These are phyloP conservation scores for Fukomys damarensis DNA, from an alignment of 2,113 vertebrate species.

Conservation along the genomic window DNA sequence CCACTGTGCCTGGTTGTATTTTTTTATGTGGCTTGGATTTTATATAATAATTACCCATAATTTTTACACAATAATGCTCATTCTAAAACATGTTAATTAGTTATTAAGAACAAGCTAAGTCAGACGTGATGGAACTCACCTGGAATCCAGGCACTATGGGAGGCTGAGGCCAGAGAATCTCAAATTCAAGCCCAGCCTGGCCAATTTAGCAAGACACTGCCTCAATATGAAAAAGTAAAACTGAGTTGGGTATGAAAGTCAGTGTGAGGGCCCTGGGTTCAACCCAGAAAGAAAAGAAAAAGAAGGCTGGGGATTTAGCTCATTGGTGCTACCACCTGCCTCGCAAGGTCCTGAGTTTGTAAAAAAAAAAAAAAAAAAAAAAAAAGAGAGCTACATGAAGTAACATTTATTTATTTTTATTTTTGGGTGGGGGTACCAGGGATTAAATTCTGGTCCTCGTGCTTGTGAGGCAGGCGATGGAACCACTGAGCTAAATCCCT, in stretches of 20 bases:
- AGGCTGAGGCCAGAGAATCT: not conserved
- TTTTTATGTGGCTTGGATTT: slow-evolving; percentile 15
- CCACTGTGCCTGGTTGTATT: not conserved
- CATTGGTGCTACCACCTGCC: too few species aligned
- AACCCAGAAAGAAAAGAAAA: not conserved
- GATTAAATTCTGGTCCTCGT: too few species aligned
- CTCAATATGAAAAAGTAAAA: not conserved
- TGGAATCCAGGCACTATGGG: not conserved
- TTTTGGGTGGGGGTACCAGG: too few species aligned
- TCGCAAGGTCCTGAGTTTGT: too few species aligned
- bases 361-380: too few species aligned
- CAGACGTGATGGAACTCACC: not conserved
- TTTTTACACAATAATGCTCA: not conserved
- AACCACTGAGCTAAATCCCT: slow-evolving; percentile 38
- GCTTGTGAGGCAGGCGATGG: too few species aligned
- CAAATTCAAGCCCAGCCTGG: not conserved
- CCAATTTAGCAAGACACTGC: not conserved
- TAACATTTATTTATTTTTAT: not conserved
- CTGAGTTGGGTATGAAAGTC: not conserved
- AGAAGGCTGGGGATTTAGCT: too few species aligned
- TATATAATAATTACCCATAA: not conserved
- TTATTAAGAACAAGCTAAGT: not conserved
- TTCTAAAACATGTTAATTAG: not conserved
- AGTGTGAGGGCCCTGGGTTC: not conserved
- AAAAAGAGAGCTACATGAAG: not conserved